phyloP scores from a whole-genome alignment of 2,113 vertebrate genomes.

The Anas platyrhynchos region DNA sequence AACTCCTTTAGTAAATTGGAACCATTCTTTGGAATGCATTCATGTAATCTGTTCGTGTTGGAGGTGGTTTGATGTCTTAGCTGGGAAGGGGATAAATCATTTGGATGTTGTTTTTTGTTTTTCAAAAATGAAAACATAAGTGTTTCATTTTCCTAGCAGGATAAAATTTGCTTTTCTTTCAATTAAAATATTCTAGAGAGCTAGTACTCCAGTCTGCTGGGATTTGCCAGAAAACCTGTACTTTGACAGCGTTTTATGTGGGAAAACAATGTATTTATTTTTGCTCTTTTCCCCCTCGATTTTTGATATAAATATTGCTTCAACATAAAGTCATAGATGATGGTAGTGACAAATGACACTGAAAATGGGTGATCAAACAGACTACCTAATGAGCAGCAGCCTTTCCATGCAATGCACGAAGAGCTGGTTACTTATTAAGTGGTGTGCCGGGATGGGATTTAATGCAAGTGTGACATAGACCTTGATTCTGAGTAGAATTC shows the following conservation, averaged over 20 bases:
- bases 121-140: background rate
- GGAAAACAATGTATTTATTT: background rate
- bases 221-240: background rate
- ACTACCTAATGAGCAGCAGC: background rate
- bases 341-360: background rate
- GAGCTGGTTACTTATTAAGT: background rate
- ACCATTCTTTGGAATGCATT: background rate
- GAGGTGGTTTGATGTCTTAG: background rate
- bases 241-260: background rate
- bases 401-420: background rate
- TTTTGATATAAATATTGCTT: background rate
- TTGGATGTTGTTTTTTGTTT: background rate
- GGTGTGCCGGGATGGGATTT: background rate
- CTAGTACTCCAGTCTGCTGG: background rate
- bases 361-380: background rate
- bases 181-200: background rate
- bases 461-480: background rate
- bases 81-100: background rate
- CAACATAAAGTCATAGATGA: background rate
- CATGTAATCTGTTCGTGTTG: background rate
- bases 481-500: too few relatives aligned
- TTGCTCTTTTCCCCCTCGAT: background rate
- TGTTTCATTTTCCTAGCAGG: background rate
- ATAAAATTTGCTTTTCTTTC: background rate
- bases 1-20: background rate